Base-by-base conservation (phyloP, 2,888 invertebrate genomes). In the Pimpla rufipes region DNA sequence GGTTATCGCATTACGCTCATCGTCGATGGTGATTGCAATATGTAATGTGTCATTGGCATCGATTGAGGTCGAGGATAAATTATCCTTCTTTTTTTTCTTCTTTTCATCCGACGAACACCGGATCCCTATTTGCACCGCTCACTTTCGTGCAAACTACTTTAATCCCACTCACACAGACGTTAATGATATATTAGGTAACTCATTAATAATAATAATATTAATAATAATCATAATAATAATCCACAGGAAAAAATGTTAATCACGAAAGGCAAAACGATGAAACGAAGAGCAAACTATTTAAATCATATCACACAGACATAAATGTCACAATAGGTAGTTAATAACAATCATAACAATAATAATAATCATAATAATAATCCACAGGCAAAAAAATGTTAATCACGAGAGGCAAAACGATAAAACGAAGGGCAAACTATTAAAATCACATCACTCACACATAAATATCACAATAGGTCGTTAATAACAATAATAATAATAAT, bases 31-130 rank as follows among this genome's bases (percentile, higher is more conserved):
- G 13, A 42, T 64, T 42, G 42, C 18, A 21, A 40, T 42, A 42
- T 74, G 68, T 81, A 67, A 76, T 29, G 11, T 64, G 64, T 66
- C 71, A 59, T 76, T 59, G 66, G 57, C 29, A 55, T 47, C 11
- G 10, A 81, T 81, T 66, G 76, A 40, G 66, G 62, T 81, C 76
- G 55, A 77, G 71, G 66, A 73, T 77, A 29, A 29, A 81, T 77
- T 71, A 57, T 64, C 29, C 23, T 55, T 74, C 55, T 50, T 42
- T n/a, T n/a, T n/a, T n/a, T n/a, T n/a, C n/a, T n/a, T n/a, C n/a
- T n/a, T 68, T 57, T 75, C 47, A 42, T 57, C 35, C n/a, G 45
- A 45, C 13, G 4, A 76, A 40, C 35, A 81, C 57, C 64, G 57
- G 35, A 79, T 73, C 37, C 35, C 23, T 29, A 11, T 50, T 7